Base-by-base conservation (phyloP, 2,113 vertebrate genomes). In the Aythya baeri region DNA sequence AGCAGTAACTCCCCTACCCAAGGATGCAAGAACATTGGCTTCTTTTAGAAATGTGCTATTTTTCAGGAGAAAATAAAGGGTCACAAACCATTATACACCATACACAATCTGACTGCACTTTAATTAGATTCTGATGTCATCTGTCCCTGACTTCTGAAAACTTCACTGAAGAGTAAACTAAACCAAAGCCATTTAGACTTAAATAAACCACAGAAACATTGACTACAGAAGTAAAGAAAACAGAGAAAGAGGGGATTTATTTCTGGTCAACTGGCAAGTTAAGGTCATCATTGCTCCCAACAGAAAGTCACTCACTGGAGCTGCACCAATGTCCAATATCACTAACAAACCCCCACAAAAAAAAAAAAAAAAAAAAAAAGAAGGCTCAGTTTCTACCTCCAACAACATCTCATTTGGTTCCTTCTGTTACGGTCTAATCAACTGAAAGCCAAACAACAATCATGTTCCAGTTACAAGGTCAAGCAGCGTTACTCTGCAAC, bases 391-490 rank as follows among this genome's bases (percentile, higher is more conserved):
- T 79, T 11, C 44, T 31, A 1, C 2, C 11, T 73, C 25, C 7
- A 27, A 52, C 70, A 73, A 3, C 20, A 26, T 32, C 6, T 5
- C 0, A 6, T 41, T 58, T 46, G 41, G 2, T 7, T 66, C 68
- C 68, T 65, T 62, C 44, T 62, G 23, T 4, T 36, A 55, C 36
- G 41, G 13, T 25, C 73, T 29, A 29, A 10, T 11, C 41, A 88
- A 17, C 72, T 15, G 7, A 23, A 49, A 68, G 34, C 46, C 55
- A n/a, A 52, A 43, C 26, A 14, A 11, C 17, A 38, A 66, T 2
- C 27, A 6, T 0, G 1, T 3, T 62, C 17, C 62, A 2, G 7
- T 15, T 18, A 57, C 26, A 65, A 73, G 87, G 0, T 9, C 54
- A 57, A 10, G 49, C 71, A 46, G 71, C 32, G 13, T 52, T 71